phyloP scores from a whole-genome alignment of 1,140 invertebrate genomes.

The Rhyacophila brunnea region DNA sequence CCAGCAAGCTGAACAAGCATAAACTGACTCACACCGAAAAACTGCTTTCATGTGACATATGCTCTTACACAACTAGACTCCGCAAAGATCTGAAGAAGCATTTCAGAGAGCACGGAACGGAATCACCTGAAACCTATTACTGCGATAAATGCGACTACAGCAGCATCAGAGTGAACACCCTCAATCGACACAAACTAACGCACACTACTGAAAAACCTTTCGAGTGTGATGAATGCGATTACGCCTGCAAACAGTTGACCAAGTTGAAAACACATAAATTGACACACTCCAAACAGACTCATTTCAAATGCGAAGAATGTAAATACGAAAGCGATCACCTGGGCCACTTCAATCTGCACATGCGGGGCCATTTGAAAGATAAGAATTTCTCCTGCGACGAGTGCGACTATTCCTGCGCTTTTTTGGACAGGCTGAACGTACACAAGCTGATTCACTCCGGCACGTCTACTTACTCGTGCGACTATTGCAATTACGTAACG shows the following conservation, averaged over 20 bases:
- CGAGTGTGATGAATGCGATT: slow-evolving; percentile 10
- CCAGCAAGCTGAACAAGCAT: slow-evolving; percentile 9
- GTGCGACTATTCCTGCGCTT: not conserved
- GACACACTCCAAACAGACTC: not conserved
- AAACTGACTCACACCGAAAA: not conserved
- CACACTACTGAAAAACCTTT: slow-evolving; percentile 8
- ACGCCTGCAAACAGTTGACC: slow-evolving; percentile 4
- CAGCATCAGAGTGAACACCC: not conserved
- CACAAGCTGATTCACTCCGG: slow-evolving; percentile 11
- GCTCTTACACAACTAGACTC: too few species aligned
- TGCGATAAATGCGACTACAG: slow-evolving; percentile 5
- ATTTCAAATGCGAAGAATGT: slow-evolving; percentile 10
- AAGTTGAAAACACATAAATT: slow-evolving; percentile 12
- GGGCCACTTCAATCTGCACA: slow-evolving; percentile 7
- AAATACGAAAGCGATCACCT: not conserved
- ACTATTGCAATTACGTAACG: slow-evolving; percentile 8
- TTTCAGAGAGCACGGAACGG: too few species aligned
- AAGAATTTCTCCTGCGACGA: slow-evolving; percentile 3
- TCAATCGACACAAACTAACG: not conserved
- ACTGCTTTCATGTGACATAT: too few species aligned
- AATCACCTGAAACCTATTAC: not conserved
- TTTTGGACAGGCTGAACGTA: not conserved
- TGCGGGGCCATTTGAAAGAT: not conserved
- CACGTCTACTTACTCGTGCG: slow-evolving; percentile 4
- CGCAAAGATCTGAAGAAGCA: too few species aligned